Evolutionary conservation across 2,797 vertebrate species (phyloP).

Genomic region (Siniperca undulata): DNA sequence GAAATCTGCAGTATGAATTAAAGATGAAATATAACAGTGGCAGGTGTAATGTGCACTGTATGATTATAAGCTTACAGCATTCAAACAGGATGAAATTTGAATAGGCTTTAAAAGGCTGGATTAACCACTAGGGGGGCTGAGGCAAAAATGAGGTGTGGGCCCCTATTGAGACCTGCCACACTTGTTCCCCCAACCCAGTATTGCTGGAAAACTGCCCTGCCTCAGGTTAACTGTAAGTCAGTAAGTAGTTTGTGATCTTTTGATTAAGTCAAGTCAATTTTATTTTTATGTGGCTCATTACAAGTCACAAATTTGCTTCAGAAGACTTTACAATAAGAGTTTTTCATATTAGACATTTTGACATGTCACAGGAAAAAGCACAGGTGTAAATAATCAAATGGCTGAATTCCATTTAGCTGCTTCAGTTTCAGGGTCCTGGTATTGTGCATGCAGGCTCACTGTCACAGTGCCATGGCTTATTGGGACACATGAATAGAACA

Average conservation of each 20-base stretch:
- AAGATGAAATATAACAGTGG: neutral
- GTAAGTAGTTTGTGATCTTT: neutral
- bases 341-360: neutral
- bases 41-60: neutral
- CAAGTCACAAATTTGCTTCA: neutral
- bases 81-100: neutral
- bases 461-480: neutral
- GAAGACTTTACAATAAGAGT: neutral
- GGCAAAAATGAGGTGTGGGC: too few species aligned
- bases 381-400: neutral
- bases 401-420: neutral
- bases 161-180: too few species aligned
- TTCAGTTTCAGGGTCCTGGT: neutral
- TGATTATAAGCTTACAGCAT: neutral
- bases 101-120: too few species aligned
- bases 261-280: neutral
- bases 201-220: neutral
- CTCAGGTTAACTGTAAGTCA: neutral
- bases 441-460: neutral
- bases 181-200: too few species aligned
- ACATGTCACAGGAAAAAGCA: neutral
- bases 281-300: neutral
- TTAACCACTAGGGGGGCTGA: too few species aligned
- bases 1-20: neutral
- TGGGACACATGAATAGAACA: neutral